A percentile compares a stretch with the other conserved stretches of the same genome.
These are phyloP conservation scores for Alouatta palliata DNA, from an alignment of 2,113 vertebrate genomes.

Conservation along the genomic window DNA sequence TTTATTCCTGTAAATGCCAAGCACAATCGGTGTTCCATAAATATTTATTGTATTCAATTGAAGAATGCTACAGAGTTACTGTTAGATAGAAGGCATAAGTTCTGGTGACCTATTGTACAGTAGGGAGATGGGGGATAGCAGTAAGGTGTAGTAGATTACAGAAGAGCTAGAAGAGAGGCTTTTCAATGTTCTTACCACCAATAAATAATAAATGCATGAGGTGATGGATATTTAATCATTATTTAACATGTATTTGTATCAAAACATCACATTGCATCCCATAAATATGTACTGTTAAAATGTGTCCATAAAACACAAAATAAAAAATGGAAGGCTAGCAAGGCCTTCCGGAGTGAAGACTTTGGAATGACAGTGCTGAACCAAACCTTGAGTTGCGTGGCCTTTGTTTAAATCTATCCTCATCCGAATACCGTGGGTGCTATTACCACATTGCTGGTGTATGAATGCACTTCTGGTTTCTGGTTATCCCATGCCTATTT, in stretches of 20 bases:
- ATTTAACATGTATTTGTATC: background rate
- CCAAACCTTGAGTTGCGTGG: fast-evolving
- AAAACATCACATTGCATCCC: background rate
- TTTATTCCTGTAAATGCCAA: background rate
- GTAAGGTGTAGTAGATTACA: background rate
- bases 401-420: background rate
- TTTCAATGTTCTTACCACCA: background rate
- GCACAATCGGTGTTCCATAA: background rate
- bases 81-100: background rate
- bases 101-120: background rate
- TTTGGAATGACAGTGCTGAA: background rate
- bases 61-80: background rate
- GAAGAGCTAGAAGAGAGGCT: background rate
- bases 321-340: background rate
- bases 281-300: background rate
- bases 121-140: background rate
- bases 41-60: background rate
- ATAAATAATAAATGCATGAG: background rate
- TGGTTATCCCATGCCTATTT: background rate
- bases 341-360: background rate
- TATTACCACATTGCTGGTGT: background rate
- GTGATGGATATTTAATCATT: background rate
- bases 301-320: background rate
- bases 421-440: background rate
- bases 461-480: background rate